phyloP scores from a whole-genome alignment of 2,113 vertebrate genomes.

The Tyrannus savana region DNA sequence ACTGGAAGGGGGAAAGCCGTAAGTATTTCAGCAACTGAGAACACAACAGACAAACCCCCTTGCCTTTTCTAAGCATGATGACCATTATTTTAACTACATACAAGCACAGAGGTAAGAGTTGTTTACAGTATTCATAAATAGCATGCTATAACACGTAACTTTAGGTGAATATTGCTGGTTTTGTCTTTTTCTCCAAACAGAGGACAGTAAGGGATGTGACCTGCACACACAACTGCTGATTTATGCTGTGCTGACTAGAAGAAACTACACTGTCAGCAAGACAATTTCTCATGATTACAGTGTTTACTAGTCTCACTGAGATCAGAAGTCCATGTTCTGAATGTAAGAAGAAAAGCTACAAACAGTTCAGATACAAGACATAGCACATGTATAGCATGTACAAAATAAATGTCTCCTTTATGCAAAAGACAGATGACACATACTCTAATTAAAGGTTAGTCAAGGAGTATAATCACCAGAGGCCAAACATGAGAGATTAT shows the following conservation, averaged over 20 bases:
- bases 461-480: slow-evolving; percentile 1
- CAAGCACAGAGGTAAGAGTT: neutral
- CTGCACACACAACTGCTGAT: neutral
- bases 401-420: neutral
- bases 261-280: slow-evolving; percentile 22
- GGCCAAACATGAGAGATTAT: slow-evolving; percentile 23
- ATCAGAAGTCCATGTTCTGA: slow-evolving; percentile 1
- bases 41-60: fast-evolving
- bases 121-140: neutral
- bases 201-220: neutral
- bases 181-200: neutral
- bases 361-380: neutral
- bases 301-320: neutral
- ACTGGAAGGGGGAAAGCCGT: neutral
- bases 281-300: neutral
- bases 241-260: neutral
- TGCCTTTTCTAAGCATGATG: neutral
- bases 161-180: neutral
- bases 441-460: slow-evolving; percentile 31
- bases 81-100: neutral
- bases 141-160: neutral
- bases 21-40: neutral
- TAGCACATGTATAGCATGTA: neutral
- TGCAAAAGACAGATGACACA: slow-evolving; percentile 18
- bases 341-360: neutral